Evolutionary conservation across 1,140 invertebrate genomes (phyloP), one percentile per base, ranked within the genome.

Genomic region (Plutomurus gul): DNA sequence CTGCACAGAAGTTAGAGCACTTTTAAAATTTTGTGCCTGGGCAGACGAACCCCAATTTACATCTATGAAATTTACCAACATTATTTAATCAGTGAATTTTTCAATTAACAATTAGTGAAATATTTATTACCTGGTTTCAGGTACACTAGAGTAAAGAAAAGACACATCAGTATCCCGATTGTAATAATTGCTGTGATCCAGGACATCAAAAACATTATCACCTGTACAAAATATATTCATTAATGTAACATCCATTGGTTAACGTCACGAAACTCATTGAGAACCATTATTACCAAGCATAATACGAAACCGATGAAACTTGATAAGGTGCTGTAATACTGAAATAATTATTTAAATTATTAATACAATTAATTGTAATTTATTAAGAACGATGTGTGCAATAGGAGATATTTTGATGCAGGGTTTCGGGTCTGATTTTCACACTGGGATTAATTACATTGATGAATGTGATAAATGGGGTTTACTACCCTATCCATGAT

Each of bases 221-320:
- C n/a, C n/a, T n/a, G n/a, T n/a, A n/a, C n/a, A n/a, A n/a, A n/a
- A n/a, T n/a, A n/a, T n/a, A n/a, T n/a, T n/a, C n/a, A n/a, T n/a
- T n/a, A n/a, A n/a, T n/a, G n/a, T n/a, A n/a, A n/a, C n/a, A n/a
- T n/a, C n/a, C n/a, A n/a, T n/a, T n/a, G n/a, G n/a, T n/a, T n/a
- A n/a, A n/a, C n/a, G n/a, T n/a, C n/a, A n/a, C n/a, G n/a, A n/a
- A n/a, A n/a, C n/a, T n/a, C n/a, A n/a, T n/a, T n/a, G n/a, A n/a
- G n/a, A 99, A n/a, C n/a, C n/a, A n/a, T n/a, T 72, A 98, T 96
- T 3, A 90, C 91, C n/a, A 89, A 82, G 81, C 89, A 91, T 0
- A 90, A 81, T 27, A 90, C 65, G 4, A 88, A 86, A 27, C 89
- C 89, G 43, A 88, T 7, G 10, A 90, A 84, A 84, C 88, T 89